Conservation (phyloP, 2,888 invertebrate genomes). For the Saturnia pavonia region DNA sequence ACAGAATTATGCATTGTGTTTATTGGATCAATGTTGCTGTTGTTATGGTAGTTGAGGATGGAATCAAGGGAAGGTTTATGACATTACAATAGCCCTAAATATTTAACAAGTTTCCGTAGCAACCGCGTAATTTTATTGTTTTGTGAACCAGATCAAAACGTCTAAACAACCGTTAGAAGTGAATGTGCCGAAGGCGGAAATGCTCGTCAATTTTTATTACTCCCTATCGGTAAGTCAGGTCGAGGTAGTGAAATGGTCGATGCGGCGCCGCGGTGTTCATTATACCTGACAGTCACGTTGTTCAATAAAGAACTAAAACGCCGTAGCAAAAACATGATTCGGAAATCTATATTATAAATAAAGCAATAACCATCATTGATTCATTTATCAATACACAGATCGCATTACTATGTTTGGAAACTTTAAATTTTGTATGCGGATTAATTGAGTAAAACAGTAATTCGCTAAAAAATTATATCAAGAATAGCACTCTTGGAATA, state of each 20-base stretch:
- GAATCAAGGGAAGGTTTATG: slow-evolving; percentile 36
- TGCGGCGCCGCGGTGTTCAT: slow-evolving; percentile 9
- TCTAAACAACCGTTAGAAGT: slow-evolving; percentile 70
- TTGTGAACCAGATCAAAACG: slow-evolving; percentile 73
- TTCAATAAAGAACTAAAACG: slow-evolving; percentile 11
- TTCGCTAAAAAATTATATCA: too few species aligned
- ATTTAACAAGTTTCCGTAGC: slow-evolving; percentile 56
- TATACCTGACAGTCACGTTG: slow-evolving; percentile 13
- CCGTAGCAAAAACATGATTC: not conserved
- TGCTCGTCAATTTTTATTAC: slow-evolving; percentile 48
- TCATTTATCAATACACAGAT: not conserved
- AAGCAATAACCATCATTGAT: not conserved
- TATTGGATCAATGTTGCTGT: slow-evolving; percentile 1
- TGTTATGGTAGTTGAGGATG: slow-evolving; percentile 2
- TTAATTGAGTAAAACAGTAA: too few species aligned
- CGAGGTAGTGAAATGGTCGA: slow-evolving; percentile 18
- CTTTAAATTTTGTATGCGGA: too few species aligned
- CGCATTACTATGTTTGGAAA: not conserved
- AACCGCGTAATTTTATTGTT: slow-evolving; percentile 69
- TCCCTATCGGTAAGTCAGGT: slow-evolving; percentile 38
- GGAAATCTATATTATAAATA: not conserved
- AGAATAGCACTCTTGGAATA: too few species aligned
- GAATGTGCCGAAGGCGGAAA: slow-evolving; percentile 68
- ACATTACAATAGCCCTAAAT: slow-evolving; percentile 52
- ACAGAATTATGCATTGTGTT: slow-evolving; percentile 36